Evolutionary conservation across 2,797 vertebrate genomes (phyloP).

Genomic region (Peromyscus attwateri): DNA sequence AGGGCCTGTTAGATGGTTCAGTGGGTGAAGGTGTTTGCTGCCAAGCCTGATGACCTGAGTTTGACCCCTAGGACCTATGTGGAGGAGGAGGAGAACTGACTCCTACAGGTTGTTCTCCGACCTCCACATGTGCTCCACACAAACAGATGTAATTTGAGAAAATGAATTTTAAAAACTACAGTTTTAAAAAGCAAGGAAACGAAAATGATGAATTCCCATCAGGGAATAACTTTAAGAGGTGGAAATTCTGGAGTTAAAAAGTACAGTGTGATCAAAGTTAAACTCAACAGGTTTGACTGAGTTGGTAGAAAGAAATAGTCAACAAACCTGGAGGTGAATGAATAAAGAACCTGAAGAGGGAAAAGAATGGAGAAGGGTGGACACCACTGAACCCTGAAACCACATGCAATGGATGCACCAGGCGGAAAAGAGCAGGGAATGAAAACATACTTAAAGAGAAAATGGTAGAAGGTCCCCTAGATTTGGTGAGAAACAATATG

Average conservation of each 20-base stretch:
- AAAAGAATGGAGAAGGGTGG: not conserved
- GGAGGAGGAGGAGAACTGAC: not conserved
- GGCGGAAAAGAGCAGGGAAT: not conserved
- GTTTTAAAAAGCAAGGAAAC: not conserved
- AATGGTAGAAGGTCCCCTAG: not conserved
- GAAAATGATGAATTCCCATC: not conserved
- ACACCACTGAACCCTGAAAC: not conserved
- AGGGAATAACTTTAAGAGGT: slow-evolving; percentile 1
- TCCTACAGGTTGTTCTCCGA: not conserved
- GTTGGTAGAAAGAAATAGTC: not conserved
- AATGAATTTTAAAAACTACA: not conserved
- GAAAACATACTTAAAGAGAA: slow-evolving; percentile 4
- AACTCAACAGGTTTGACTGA: not conserved
- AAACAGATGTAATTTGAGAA: not conserved
- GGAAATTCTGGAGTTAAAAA: not conserved
- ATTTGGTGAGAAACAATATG: not conserved
- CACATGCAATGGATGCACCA: not conserved
- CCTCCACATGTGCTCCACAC: not conserved
- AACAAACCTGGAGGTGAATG: not conserved
- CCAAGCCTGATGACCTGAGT: not conserved
- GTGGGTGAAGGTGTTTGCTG: not conserved
- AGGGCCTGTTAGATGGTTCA: not conserved
- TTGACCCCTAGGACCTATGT: not conserved
- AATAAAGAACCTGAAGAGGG: not conserved
- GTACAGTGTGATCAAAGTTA: not conserved